Base-by-base conservation (phyloP, 2,888 invertebrate genomes). In the Torymus tubicola region DNA sequence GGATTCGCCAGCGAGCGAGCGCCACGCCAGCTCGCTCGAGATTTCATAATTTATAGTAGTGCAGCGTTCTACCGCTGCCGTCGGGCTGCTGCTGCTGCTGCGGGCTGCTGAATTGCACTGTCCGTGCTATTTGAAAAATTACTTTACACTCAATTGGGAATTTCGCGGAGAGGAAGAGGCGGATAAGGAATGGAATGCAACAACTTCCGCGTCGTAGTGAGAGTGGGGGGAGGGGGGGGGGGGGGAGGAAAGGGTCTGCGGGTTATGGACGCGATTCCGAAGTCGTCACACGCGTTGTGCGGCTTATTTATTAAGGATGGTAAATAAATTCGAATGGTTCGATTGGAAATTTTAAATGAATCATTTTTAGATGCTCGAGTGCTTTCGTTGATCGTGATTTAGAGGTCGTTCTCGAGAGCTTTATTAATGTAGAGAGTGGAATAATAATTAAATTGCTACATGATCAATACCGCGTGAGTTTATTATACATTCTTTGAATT, bases 101-200 rank as follows among this genome's bases (percentile, higher is more conserved):
- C 42, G 5, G 42, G 42, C 42, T 42, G 42, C 42, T 55, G 77
- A 77, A 73, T 73, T 72, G 73, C 80, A 72, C 72, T 76, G 75
- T 76, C 63, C 61, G 68, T 57, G 58, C 71, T 52, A 75, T 75
- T 69, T 82, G 78, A 81, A 81, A 81, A 78, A 77, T 81, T 78
- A 78, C 81, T 78, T 75, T 68, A 74, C 74, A 69, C 71, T 78
- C 81, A 65, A 81, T 78, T 70, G 81, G 67, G 61, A 74, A 70
- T 74, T 78, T 78, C 53, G 60, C 58, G 77, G 57, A 61, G 69
- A 75, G 63, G 55, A 71, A 78, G 53, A 21, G 65, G 12, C 52
- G 58, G 58, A 31, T 68, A 53, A 73, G 53, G 52, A 55, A 63
- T 70, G 65, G 71, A 77, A 72, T 42, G 13, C 58, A 80, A 75